Evolutionary conservation across 2,888 invertebrate genomes (phyloP), one percentile per base, ranked within the genome.

Genomic region (Sarcophaga subvicina): DNA sequence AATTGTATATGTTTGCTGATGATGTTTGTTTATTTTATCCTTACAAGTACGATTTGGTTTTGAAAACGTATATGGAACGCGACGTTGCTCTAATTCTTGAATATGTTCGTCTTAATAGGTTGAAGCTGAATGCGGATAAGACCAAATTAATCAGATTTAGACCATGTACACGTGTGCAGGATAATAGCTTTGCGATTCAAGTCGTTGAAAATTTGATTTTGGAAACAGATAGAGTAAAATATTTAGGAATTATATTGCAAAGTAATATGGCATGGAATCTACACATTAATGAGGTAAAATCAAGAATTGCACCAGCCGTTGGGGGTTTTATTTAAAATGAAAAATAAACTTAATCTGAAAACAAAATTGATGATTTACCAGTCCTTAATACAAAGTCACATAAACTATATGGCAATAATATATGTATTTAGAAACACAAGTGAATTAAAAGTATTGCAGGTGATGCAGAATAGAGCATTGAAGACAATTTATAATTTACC

Each of bases 211-310:
- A 49, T 49, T 49, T 49, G 14, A 49, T 49, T 49, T 14, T 14
- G 49, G 49, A 14, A 49, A 49, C 49, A 49, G 14, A 20, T 54
- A 22, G 49, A 20, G 70, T 54, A 22, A 70, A 70, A 25, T 70
- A 75, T 60, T 20, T 63, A 45, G 75, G 75, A 22, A 22, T 64
- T 22, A 62, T 25, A 64, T 22, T 75, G 49, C 75, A 75, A 63
- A 75, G 64, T 22, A 75, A 64, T 22, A 4, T 75, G 6, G n/a
- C 63, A 47, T 64, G 75, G 75, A 22, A 64, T 47, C 14, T 47
- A 11, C 64, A 75, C 17, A 75, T 75, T 22, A n/a, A 25, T 25
- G 17, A 75, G 3, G 4, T 64, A 17, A 75, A 64, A 45, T 10
- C 2, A 4, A 75, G 20, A 49, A 47, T 75, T n/a, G 14, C 64